These are phyloP conservation scores for Tiphia femorata DNA, from an alignment of 2,888 invertebrate species.

Conservation along the genomic window DNA sequence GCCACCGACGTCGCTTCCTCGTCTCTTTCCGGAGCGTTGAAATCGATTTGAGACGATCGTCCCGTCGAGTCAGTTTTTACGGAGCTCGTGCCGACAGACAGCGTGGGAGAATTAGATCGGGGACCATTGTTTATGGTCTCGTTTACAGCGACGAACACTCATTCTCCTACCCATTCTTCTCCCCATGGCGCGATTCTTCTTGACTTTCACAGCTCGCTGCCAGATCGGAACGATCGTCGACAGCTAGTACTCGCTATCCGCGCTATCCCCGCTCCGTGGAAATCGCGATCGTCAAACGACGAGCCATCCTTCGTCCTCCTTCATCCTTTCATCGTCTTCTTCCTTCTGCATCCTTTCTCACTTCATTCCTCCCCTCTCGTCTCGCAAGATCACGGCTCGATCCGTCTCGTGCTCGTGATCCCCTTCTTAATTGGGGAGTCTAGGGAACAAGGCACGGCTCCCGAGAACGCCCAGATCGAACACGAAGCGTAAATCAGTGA, in stretches of 20 bases:
- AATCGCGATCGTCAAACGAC: slow-evolving; percentile 25
- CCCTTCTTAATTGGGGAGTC: slow-evolving; percentile 37
- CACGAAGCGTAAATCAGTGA: slow-evolving; percentile 16
- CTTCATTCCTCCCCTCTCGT: slow-evolving; percentile 14
- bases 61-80: slow-evolving; percentile 54
- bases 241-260: background rate
- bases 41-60: slow-evolving; percentile 53
- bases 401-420: slow-evolving; percentile 11
- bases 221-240: no score
- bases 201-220: background rate
- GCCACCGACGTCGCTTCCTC: slow-evolving; percentile 51
- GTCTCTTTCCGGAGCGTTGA: slow-evolving; percentile 26
- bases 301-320: slow-evolving; percentile 9
- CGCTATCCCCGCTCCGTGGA: background rate
- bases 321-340: slow-evolving; percentile 3
- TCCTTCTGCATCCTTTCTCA: slow-evolving; percentile 5
- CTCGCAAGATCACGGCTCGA: slow-evolving; percentile 17
- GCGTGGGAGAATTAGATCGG: slow-evolving; percentile 56
- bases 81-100: slow-evolving; percentile 56
- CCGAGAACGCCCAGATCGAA: slow-evolving; percentile 28
- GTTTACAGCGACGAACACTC: no score
- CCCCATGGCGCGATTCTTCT: slow-evolving; percentile 3
- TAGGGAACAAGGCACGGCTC: slow-evolving; percentile 24
- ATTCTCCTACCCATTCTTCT: background rate
- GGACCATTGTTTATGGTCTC: slow-evolving; percentile 23